Evolutionary conservation across 2,888 invertebrate species (phyloP).

Genomic region (Marronus borbonicus): DNA sequence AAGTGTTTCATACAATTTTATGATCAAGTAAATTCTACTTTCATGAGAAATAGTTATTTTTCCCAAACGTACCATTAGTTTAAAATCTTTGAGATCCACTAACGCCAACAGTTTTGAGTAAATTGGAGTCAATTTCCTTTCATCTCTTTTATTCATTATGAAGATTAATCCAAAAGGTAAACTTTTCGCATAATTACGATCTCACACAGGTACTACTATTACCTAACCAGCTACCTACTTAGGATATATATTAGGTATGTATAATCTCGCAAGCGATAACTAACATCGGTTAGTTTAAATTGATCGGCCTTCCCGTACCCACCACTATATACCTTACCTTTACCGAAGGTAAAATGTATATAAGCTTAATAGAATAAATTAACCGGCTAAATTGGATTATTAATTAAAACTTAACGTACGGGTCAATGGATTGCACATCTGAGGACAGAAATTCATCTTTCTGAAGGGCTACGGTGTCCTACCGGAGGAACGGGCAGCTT

Average conservation of each 20-base stretch:
- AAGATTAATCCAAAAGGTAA: not conserved
- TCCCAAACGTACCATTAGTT: too few species aligned
- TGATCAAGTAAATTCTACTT: too few species aligned
- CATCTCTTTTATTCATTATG: not conserved
- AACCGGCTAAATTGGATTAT: slow-evolving; percentile 45
- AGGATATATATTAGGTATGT: slow-evolving; percentile 1
- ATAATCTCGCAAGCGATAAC: slow-evolving; percentile 18
- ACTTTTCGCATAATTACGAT: not conserved
- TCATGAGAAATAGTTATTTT: too few species aligned
- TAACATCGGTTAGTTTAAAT: slow-evolving; percentile 34
- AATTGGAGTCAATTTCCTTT: not conserved
- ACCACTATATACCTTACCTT: not conserved
- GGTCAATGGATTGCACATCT: slow-evolving; percentile 46
- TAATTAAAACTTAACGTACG: slow-evolving; percentile 46
- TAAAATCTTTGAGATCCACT: too few species aligned
- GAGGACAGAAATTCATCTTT: slow-evolving; percentile 45
- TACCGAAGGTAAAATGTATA: slow-evolving; percentile 27
- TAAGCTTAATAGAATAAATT: slow-evolving; percentile 44
- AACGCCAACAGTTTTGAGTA: too few species aligned
- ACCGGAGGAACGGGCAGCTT: slow-evolving; percentile 5
- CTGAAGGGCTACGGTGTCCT: not conserved
- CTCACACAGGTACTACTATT: slow-evolving; percentile 1
- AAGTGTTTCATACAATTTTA: too few species aligned
- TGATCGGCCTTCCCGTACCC: slow-evolving; percentile 19
- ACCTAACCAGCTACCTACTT: slow-evolving; percentile 5